Percentiles rank a stretch among this genome's conserved stretches.
Conservation (phyloP, 2,797 vertebrate species). For the Enteromius fasciolatus region DNA sequence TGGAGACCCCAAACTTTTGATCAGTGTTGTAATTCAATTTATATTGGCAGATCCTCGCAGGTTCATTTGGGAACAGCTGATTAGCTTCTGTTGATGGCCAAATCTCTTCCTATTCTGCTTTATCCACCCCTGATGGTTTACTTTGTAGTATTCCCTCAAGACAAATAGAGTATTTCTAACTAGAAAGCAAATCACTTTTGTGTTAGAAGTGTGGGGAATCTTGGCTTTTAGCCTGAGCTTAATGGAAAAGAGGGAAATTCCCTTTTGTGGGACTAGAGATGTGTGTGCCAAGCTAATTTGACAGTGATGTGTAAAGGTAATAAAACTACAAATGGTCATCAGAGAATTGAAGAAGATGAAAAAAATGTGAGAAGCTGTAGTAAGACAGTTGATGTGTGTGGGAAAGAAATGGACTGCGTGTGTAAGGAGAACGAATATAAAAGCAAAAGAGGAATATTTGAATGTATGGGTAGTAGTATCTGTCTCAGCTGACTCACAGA, state of each 20-base stretch:
- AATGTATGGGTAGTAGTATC: slow-evolving; percentile 10
- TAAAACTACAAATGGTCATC: slow-evolving; percentile 8
- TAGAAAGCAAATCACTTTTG: slow-evolving; percentile 23
- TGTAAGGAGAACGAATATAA: background rate
- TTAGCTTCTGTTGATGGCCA: slow-evolving; percentile 16
- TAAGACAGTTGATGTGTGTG: background rate
- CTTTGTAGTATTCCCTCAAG: slow-evolving; percentile 31
- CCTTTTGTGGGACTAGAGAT: slow-evolving; percentile 14
- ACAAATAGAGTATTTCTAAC: slow-evolving; percentile 45
- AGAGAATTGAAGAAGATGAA: slow-evolving; percentile 14
- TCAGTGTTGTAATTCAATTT: background rate
- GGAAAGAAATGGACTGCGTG: slow-evolving; percentile 5
- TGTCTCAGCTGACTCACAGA: slow-evolving; percentile 13
- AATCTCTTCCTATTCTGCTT: slow-evolving; percentile 38
- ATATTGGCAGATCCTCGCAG: slow-evolving; percentile 7
- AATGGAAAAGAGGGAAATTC: slow-evolving; percentile 8
- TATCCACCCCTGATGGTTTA: slow-evolving; percentile 28
- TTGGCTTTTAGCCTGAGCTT: slow-evolving; percentile 21
- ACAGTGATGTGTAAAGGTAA: slow-evolving; percentile 36
- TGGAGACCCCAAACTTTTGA: background rate
- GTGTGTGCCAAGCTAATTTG: slow-evolving; percentile 41
- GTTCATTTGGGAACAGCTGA: slow-evolving; percentile 25
- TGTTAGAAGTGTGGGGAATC: slow-evolving; percentile 26
- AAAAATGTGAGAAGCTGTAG: background rate
- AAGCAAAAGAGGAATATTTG: slow-evolving; percentile 4